Conservation (phyloP, 2,113 vertebrate genomes). For the Zosterops japonicus region DNA sequence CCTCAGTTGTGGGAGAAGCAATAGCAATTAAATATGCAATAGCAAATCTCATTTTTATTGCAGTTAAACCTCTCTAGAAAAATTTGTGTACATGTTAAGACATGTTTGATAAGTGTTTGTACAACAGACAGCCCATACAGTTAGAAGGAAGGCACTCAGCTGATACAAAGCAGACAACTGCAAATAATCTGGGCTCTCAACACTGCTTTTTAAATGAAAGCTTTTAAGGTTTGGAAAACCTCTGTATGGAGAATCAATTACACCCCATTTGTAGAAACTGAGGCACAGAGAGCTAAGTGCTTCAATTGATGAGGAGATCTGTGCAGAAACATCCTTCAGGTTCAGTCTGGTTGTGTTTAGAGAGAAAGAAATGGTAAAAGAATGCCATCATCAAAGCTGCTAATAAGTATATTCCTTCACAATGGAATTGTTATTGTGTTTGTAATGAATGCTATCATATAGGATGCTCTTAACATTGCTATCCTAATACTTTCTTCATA, state of each 20-base stretch:
- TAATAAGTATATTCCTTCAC: neutral
- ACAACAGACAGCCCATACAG: neutral
- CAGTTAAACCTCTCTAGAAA: neutral
- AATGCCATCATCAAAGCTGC: neutral
- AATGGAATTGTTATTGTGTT: neutral
- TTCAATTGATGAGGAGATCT: neutral
- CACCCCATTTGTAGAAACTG: neutral
- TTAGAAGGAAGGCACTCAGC: neutral
- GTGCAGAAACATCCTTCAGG: neutral
- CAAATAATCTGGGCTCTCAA: neutral
- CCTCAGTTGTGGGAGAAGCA: neutral
- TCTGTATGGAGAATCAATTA: neutral
- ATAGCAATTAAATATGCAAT: neutral
- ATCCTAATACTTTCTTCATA: neutral
- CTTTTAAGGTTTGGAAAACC: neutral
- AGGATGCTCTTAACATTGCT: neutral
- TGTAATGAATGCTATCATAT: neutral
- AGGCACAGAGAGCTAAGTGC: neutral
- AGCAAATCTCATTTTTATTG: neutral
- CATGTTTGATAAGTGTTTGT: neutral
- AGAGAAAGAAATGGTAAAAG: neutral
- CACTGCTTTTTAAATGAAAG: neutral
- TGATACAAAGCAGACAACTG: neutral
- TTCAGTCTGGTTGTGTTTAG: neutral
- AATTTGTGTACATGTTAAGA: neutral